Base-by-base conservation (phyloP, 1,140 invertebrate genomes). In the Leucophenga varia region DNA sequence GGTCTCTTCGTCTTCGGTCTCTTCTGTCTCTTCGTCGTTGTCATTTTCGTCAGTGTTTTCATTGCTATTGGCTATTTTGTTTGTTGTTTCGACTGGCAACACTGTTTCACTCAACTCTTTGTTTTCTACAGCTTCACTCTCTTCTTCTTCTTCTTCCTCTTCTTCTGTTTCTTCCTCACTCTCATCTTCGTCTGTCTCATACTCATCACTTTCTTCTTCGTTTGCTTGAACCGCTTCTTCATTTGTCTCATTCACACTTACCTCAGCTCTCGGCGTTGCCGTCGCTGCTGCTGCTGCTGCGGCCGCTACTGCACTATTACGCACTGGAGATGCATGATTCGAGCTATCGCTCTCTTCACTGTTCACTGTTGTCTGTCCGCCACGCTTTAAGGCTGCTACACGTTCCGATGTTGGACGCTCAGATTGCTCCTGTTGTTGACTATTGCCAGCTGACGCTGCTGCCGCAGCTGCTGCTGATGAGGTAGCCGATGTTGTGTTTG, bases 191-290 rank as follows among this genome's bases (percentile, higher is more conserved):
- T 49, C 61, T 59, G 18, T 12, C 30, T n/a, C 42, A 12, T 25
- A 7, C 17, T 43, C 13, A 19, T 57, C 63, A n/a, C 30, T 17
- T 18, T 30, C 25, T 14, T 19, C 42, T 6, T 41, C 12, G n/a
- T 13, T 16, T 13, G 12, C 32, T 8, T 35, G 4, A 13, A 39
- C 20, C 17, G 8, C 49, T 70, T 71, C 68, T 65, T 64, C 64
- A 65, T 72, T 72, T 72, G 64, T 50, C 50, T 67, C 69, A 72
- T 59, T 72, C 69, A 72, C 69, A 85, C 84, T 85, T 82, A 86
- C 84, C 83, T 86, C 84, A 44, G 70, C 82, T 78, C 70, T 81
- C 79, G 51, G 81, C 55, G 80, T 79, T 48, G 81, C 77, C 54
- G 82, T 80, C 75, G 59, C 43, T 49, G 55, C 47, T n/a, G n/a